A percentile compares a stretch with the other conserved stretches of the same genome.
These are phyloP conservation scores for Cheilosia urbana DNA, from an alignment of 2,888 invertebrate genomes.

Conservation along the genomic window DNA sequence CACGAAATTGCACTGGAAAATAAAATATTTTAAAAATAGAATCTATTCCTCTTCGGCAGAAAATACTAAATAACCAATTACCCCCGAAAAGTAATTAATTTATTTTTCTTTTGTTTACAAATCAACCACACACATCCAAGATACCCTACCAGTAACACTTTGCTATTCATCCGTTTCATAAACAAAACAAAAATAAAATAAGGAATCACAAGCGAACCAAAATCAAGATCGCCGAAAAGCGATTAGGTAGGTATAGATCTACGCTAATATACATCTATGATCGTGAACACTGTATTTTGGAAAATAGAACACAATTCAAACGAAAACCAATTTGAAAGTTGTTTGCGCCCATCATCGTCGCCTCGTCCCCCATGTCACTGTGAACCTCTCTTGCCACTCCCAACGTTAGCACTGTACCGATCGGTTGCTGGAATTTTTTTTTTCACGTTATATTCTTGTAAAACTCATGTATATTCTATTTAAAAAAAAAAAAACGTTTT, in stretches of 20 bases:
- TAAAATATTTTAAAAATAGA: conserved; percentile 24
- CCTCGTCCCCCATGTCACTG: too few species aligned
- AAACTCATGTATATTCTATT: neutral
- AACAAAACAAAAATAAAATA: conserved; percentile 31
- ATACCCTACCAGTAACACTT: conserved; percentile 25
- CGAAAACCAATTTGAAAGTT: conserved; percentile 31
- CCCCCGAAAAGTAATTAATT: conserved; percentile 64
- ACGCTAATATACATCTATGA: conserved; percentile 32
- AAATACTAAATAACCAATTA: conserved; percentile 33
- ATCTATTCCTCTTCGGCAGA: conserved; percentile 14
- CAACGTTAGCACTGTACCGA: neutral
- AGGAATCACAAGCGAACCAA: conserved; percentile 21
- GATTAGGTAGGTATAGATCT: conserved; percentile 7
- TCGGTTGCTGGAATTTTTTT: neutral
- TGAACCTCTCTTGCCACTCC: too few species aligned
- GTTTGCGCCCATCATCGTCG: neutral
- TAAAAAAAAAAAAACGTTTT: neutral
- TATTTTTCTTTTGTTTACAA: conserved; percentile 69
- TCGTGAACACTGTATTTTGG: conserved; percentile 30
- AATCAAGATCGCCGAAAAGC: conserved; percentile 18
- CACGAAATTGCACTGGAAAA: conserved; percentile 25
- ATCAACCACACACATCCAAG: conserved; percentile 39
- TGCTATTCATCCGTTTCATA: conserved; percentile 45
- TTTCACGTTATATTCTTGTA: neutral
- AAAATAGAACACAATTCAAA: conserved; percentile 38